These are phyloP conservation scores for Nomada lathburiana DNA, from an alignment of 2,888 invertebrate genomes.

Conservation along the genomic window DNA sequence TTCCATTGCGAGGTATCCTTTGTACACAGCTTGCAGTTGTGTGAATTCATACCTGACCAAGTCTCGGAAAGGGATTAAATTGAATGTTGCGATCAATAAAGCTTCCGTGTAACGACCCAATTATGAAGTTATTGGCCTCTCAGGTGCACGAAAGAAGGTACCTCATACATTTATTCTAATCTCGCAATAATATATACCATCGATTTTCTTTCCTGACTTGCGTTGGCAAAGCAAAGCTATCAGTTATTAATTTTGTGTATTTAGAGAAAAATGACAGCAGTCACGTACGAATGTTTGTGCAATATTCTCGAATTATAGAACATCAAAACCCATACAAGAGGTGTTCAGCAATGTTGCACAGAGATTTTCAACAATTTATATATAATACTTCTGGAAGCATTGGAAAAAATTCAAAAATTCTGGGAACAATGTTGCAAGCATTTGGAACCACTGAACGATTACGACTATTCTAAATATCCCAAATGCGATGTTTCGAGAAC, in stretches of 20 bases:
- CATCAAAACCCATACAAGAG: background rate
- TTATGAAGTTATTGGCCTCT: conserved; percentile 65
- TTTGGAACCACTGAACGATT: too few species aligned
- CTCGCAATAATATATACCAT: conserved; percentile 4
- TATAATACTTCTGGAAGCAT: too few species aligned
- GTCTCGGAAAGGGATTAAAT: conserved; percentile 57
- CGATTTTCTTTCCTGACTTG: background rate
- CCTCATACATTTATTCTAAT: background rate
- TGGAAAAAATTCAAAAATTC: too few species aligned
- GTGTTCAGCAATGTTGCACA: too few species aligned
- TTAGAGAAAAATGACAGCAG: background rate
- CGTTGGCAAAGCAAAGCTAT: background rate
- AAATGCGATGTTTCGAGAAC: background rate
- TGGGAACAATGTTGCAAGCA: too few species aligned
- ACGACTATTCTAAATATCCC: too few species aligned
- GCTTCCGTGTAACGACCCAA: conserved; percentile 66
- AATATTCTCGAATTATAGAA: background rate
- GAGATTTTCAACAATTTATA: too few species aligned
- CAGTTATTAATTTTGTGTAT: background rate
- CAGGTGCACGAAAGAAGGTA: conserved; percentile 17
- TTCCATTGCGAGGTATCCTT: conserved; percentile 10
- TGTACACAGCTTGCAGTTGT: background rate
- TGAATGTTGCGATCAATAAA: conserved; percentile 67
- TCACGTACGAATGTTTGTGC: background rate
- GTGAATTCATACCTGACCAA: conserved; percentile 33